Evolutionary conservation across 1,140 invertebrate genomes (phyloP).

Genomic region (Camponotus floridanus): DNA sequence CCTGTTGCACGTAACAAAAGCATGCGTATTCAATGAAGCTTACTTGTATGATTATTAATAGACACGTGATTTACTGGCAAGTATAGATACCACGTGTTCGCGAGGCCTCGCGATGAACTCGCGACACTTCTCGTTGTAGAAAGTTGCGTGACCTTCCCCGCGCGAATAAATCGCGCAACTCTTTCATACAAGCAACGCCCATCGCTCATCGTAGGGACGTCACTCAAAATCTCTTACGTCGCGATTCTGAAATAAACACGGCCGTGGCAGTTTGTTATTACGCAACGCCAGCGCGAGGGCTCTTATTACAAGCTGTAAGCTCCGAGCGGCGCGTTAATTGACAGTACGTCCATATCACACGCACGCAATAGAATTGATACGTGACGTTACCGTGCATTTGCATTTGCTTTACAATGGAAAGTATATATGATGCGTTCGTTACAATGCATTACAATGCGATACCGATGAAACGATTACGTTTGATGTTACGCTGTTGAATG

Average conservation of each 20-base stretch:
- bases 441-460: not conserved
- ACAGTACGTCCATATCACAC: constrained; percentile 19
- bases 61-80: not conserved
- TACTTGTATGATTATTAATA: not conserved
- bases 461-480: constrained; percentile 23
- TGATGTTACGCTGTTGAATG: not conserved
- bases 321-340: constrained; percentile 16
- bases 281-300: constrained; percentile 23
- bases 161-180: constrained; percentile 22
- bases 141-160: constrained; percentile 36
- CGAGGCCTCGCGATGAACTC: not conserved
- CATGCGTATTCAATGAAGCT: not conserved
- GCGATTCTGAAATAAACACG: constrained; percentile 41
- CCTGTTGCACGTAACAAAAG: not conserved
- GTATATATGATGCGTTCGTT: constrained; percentile 21
- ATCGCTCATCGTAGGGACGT: constrained; percentile 43
- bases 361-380: constrained; percentile 31
- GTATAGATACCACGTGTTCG: not conserved
- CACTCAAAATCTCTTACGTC: constrained; percentile 34
- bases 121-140: constrained; percentile 10
- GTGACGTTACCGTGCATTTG: constrained; percentile 13
- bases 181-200: constrained; percentile 34
- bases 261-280: constrained; percentile 6
- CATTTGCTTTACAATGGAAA: constrained; percentile 37
- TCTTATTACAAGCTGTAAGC: constrained; percentile 37